Percentiles rank a stretch among this genome's conserved stretches.
phyloP scores from a whole-genome alignment of 2,113 vertebrate genomes.

The Bettongia penicillata region DNA sequence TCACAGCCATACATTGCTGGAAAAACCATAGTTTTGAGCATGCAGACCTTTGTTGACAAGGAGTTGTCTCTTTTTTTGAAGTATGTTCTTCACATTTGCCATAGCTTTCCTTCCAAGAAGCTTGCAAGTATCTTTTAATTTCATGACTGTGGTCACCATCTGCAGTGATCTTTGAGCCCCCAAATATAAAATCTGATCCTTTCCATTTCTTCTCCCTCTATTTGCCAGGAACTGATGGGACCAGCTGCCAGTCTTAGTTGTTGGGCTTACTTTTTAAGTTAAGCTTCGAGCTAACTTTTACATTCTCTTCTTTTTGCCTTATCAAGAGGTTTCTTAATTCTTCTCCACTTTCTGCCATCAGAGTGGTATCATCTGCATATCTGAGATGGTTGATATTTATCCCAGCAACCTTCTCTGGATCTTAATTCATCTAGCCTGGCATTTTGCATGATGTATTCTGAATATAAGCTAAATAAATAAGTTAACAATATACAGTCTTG shows the following conservation, averaged over 20 bases:
- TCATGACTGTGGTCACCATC: not conserved
- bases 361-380: not conserved
- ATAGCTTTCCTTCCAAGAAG: not conserved
- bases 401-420: not conserved
- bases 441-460: not conserved
- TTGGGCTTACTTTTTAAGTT: not conserved
- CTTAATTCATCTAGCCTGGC: not conserved
- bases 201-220: not conserved
- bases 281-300: not conserved
- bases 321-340: not conserved
- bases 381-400: not conserved
- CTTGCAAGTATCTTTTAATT: not conserved
- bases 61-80: not conserved
- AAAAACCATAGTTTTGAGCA: not conserved
- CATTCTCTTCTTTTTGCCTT: not conserved
- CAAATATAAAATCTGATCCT: not conserved
- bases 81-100: not conserved
- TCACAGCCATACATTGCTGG: not conserved
- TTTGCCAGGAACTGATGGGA: not conserved
- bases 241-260: not conserved
- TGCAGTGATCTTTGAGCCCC: not conserved
- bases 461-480: not conserved
- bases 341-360: not conserved
- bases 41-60: not conserved
- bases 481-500: not conserved